These are phyloP conservation scores for Cottoperca gobio DNA, from an alignment of 2,797 vertebrate genomes.

Conservation along the genomic window DNA sequence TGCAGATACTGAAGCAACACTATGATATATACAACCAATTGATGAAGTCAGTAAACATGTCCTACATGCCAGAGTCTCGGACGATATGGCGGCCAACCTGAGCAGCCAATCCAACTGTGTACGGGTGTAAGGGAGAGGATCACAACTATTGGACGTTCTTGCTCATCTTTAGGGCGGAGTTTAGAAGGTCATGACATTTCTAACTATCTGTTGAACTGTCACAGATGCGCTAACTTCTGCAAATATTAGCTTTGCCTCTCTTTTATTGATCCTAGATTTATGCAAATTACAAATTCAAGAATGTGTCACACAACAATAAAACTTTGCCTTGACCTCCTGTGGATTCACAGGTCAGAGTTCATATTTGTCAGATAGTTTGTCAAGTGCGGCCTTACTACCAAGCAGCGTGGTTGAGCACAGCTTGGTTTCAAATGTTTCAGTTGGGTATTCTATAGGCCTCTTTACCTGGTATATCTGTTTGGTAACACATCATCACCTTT, in stretches of 20 bases:
- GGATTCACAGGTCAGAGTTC: background rate
- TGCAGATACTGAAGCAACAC: conserved; percentile 3
- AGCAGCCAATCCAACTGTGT: conserved; percentile 12
- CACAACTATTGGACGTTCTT: conserved; percentile 16
- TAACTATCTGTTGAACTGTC: background rate
- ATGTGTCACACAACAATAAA: background rate
- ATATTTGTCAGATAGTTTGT: conserved; percentile 1
- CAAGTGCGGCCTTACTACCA: background rate
- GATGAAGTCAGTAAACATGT: background rate
- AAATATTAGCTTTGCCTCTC: background rate
- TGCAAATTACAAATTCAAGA: background rate
- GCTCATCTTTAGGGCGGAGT: background rate
- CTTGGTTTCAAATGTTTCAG: background rate
- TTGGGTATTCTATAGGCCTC: background rate
- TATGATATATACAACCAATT: background rate
- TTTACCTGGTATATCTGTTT: background rate
- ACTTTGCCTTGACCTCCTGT: background rate
- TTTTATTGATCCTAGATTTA: background rate
- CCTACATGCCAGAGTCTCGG: conserved; percentile 9
- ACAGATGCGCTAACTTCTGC: background rate
- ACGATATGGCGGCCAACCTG: conserved; percentile 1
- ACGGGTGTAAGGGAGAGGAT: background rate
- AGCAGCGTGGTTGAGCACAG: background rate
- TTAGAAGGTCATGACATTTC: conserved; percentile 46
- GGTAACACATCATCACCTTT: conserved; percentile 26